These are phyloP conservation scores for Leucophenga maculata DNA, from an alignment of 2,888 invertebrate genomes.

Conservation along the genomic window DNA sequence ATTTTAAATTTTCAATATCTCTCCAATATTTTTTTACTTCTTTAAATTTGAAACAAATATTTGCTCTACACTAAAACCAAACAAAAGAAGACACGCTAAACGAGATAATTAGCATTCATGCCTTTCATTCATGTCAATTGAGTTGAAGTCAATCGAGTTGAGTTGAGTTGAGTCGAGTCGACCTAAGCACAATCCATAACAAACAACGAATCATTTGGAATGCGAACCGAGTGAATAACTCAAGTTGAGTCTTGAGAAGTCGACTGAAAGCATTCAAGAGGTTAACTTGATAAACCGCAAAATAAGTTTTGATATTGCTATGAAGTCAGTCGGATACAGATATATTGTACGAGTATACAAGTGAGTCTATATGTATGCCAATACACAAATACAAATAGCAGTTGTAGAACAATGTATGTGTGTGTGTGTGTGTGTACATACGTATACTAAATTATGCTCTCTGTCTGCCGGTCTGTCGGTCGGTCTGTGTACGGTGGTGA, in stretches of 20 bases:
- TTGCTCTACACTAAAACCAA: neutral
- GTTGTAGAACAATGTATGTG: neutral
- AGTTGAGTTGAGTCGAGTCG: neutral
- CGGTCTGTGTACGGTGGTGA: neutral
- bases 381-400: too few relatives aligned
- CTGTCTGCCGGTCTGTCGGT: neutral
- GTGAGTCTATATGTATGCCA: too few relatives aligned
- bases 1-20: too few relatives aligned
- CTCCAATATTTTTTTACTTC: too few relatives aligned
- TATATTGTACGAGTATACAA: too few relatives aligned
- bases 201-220: neutral
- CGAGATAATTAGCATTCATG: conserved; percentile 1
- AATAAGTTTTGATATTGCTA: conserved; percentile 33
- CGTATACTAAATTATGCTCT: neutral
- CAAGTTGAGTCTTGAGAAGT: neutral
- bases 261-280: neutral
- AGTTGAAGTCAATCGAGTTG: too few relatives aligned
- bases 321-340: neutral
- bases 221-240: too few relatives aligned
- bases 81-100: neutral
- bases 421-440: too few relatives aligned
- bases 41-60: too few relatives aligned
- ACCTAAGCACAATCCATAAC: neutral
- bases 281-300: conserved; percentile 41
- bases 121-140: too few relatives aligned